A percentile compares a stretch with the other conserved stretches of the same genome.
Conservation (phyloP, 2,113 vertebrate genomes). For the Pholis gunnellus region DNA sequence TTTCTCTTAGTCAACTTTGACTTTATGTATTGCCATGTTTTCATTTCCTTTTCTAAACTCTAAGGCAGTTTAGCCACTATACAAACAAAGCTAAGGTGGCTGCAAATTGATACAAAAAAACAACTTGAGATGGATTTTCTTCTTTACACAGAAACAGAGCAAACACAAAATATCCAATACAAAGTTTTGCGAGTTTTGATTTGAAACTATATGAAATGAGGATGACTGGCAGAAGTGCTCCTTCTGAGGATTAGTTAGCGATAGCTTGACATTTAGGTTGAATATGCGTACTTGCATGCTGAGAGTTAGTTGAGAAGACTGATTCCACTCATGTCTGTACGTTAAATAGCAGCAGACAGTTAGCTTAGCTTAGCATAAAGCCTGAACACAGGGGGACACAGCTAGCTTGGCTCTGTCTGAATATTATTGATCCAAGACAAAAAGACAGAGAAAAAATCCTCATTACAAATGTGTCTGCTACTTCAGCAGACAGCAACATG, state of each 20-base stretch:
- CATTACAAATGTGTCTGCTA: no score
- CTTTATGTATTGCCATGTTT: neutral
- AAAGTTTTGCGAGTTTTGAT: neutral
- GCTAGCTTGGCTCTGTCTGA: neutral
- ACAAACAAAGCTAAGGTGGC: neutral
- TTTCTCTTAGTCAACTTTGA: constrained; percentile 6
- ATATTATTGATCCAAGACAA: no score
- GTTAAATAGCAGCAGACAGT: neutral
- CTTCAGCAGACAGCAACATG: no score
- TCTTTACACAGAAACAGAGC: neutral
- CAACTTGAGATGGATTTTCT: neutral
- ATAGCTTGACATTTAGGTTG: neutral
- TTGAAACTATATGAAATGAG: neutral
- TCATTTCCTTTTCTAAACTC: neutral
- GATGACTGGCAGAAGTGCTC: neutral
- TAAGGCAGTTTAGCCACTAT: neutral
- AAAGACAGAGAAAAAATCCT: no score
- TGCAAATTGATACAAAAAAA: neutral
- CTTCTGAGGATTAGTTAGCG: neutral
- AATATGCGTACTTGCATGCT: neutral
- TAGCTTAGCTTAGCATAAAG: neutral
- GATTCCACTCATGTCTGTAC: neutral
- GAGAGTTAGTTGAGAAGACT: neutral
- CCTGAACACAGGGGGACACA: neutral
- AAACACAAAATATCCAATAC: neutral